Evolutionary conservation across 2,888 invertebrate species (phyloP), one percentile per base, ranked within the genome.

Genomic region (Arge pagana): DNA sequence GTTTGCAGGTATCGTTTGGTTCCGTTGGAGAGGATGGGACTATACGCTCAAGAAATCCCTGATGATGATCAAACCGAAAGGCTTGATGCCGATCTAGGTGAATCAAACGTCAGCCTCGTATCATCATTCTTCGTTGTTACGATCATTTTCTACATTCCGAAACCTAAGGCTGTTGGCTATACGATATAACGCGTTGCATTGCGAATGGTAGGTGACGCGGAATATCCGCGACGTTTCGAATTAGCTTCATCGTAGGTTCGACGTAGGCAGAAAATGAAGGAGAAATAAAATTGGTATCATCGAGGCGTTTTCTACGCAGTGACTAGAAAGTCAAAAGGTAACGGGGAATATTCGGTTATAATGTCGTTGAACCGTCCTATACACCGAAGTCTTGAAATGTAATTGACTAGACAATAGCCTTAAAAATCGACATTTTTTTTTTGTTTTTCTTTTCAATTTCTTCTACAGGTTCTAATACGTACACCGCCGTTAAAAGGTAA

Each of bases 1-100:
- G 48, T 35, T 64, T 55, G 19, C 76, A 89, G 90, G 90, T 58
- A 93, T 94, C 63, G 93, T 94, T 4, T 94, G 93, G 93, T 94
- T 93, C 85, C 88, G 93, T 68, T 94, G 93, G 93, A 85, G 92
- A 78, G 93, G 94, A 49, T 94, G 94, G 93, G 93, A 93, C 77
- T 94, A 94, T 79, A 93, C 93, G 13, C 78, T 94, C 58, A 93
- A 93, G 78, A 86, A 86, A 66, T 90, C 94, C 1, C 86, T 86
- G 53, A 93, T 94, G 92, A 92, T 93, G 93, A 94, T 94, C 71
- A 89, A 90, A 72, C 93, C 93, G 30, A 87, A 85, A 77, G 87
- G 86, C 53, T 79, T 82, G 61, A 72, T 80, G 54, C 74, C 75
- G 53, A 69, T 72, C 35, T 70, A n/a, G n/a, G 33, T 42, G 16